Evolutionary conservation across 2,113 vertebrate species (phyloP), one percentile per base, ranked within the genome.

Genomic region (Pedetes capensis): DNA sequence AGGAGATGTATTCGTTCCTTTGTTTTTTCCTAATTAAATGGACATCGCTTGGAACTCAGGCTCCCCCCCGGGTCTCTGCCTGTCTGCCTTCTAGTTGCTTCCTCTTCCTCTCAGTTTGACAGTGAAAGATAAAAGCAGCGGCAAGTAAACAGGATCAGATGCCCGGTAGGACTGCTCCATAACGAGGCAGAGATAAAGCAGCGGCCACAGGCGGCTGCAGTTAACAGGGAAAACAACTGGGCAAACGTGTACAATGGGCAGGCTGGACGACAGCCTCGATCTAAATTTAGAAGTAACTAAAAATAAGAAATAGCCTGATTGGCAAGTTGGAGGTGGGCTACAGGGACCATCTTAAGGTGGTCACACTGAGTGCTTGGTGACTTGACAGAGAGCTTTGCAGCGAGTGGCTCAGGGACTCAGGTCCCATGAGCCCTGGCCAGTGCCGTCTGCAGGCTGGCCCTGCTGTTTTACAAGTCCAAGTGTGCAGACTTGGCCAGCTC

Each of bases 131-230:
- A 37, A 92, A 90, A 92, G 89, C 23, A 27, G 34, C 66, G n/a
- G 23, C 44, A 7, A 57, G 78, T 64, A 86, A 91, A 95, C 93
- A 96, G 91, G 95, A 83, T 85, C n/a, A 76, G 68, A 29, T 37
- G 25, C 34, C 72, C 69, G 61, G 23, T 27, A 47, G 51, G 72
- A 27, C 8, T 80, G 82, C 55, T 10, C 83, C 57, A 0, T 61
- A 72, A 47, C 47, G 39, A 76, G 44, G 44, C 89, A 17, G 86
- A 85, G 72, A 90, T 71, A 44, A 84, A 75, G 76, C 74, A 0
- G 25, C 2, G 5, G 59, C 44, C 34, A 14, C 51, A 51, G 68
- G 16, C 1, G 17, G 37, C 74, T 29, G 42, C 37, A 11, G 16
- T 59, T 63, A 71, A 16, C 53, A 74, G 12, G 64, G 75, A 49